Conservation (phyloP, 2,113 vertebrate species). For the Anoura caudifer region DNA sequence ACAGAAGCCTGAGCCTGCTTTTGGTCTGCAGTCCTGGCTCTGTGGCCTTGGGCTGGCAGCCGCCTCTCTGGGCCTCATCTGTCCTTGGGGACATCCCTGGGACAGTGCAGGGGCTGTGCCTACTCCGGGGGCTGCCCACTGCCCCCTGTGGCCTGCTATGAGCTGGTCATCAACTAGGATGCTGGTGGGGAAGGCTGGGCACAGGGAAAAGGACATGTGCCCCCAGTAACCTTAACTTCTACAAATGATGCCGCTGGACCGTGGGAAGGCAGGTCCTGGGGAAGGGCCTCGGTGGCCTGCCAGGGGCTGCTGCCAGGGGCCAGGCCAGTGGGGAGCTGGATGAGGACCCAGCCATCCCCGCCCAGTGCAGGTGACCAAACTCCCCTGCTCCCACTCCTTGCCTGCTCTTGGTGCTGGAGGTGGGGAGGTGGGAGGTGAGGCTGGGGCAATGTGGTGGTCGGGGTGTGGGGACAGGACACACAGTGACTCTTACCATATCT, state of each 20-base stretch:
- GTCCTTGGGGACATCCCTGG: rapidly evolving
- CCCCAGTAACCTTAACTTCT: rapidly evolving
- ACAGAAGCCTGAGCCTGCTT: background rate
- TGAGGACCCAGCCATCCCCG: background rate
- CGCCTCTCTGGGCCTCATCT: background rate
- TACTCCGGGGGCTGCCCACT: background rate
- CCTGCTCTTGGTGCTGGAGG: background rate
- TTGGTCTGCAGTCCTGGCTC: background rate
- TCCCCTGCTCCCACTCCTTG: rapidly evolving
- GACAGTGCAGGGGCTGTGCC: background rate
- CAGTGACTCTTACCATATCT: conserved; percentile 88
- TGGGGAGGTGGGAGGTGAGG: background rate
- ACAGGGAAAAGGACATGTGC: too few species aligned
- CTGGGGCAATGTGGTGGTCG: background rate
- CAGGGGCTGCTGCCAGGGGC: background rate
- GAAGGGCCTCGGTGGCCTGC: background rate
- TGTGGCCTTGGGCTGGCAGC: background rate
- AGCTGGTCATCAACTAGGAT: background rate
- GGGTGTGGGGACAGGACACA: rapidly evolving
- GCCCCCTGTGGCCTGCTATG: background rate
- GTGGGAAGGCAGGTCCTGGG: background rate
- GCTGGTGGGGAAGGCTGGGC: background rate
- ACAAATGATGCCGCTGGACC: background rate
- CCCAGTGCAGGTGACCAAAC: background rate
- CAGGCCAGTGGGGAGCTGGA: background rate